Conservation (phyloP, 2,888 invertebrate species). For the Watsonalla binaria region DNA sequence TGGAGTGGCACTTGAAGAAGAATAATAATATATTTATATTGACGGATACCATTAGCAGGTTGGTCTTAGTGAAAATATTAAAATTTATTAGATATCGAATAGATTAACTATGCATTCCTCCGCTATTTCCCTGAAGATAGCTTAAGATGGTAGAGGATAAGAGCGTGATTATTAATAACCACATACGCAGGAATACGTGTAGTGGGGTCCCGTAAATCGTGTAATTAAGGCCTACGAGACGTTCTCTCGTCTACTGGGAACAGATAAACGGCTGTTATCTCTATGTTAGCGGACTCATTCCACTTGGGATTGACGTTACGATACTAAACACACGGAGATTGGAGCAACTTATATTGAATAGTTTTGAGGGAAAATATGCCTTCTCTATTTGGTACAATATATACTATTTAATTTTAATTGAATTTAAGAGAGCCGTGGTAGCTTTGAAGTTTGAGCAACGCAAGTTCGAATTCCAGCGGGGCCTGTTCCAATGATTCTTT, state of each 20-base stretch:
- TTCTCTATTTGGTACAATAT: not conserved
- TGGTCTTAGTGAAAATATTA: too few species aligned
- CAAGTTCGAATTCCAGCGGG: too few species aligned
- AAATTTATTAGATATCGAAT: too few species aligned
- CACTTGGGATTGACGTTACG: constrained; percentile 1
- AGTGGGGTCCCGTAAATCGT: constrained; percentile 20
- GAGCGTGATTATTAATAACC: constrained; percentile 1
- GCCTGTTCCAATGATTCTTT: too few species aligned
- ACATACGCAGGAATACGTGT: constrained; percentile 4
- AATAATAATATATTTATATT: too few species aligned
- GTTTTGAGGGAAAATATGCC: not conserved
- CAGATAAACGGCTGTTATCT: constrained; percentile 20
- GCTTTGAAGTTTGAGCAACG: too few species aligned
- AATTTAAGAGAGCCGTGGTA: too few species aligned
- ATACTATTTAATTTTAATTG: too few species aligned
- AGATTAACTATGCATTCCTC: too few species aligned
- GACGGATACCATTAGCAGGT: too few species aligned
- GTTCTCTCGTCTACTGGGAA: constrained; percentile 9
- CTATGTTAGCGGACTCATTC: constrained; percentile 19
- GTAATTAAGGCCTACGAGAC: constrained; percentile 28
- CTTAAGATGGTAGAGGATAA: not conserved
- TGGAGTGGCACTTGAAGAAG: too few species aligned
- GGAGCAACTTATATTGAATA: not conserved
- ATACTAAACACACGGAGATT: constrained; percentile 1
- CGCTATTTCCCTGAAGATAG: too few species aligned